These are phyloP conservation scores for Glyptemys insculpta DNA, from an alignment of 2,797 vertebrate species.

Conservation along the genomic window DNA sequence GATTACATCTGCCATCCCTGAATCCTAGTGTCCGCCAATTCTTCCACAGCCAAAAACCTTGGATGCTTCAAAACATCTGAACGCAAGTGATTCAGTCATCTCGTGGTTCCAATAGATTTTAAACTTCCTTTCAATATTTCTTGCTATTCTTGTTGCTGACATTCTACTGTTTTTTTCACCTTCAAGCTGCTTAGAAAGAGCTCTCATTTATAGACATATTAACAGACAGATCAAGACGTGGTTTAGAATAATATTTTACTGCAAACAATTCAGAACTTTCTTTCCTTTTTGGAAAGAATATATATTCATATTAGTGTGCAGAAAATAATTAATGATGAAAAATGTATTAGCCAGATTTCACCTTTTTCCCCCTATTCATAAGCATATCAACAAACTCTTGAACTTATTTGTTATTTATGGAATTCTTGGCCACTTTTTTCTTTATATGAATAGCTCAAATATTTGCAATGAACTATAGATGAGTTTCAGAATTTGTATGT, in stretches of 20 bases:
- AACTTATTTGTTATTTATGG: background rate
- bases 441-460: conserved; percentile 18
- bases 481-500: background rate
- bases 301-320: background rate
- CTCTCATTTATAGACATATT: background rate
- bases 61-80: conserved; percentile 7
- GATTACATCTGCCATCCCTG: background rate
- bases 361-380: conserved; percentile 13
- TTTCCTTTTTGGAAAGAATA: conserved; percentile 2
- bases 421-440: conserved; percentile 8
- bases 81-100: conserved; percentile 15
- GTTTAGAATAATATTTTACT: conserved; percentile 10
- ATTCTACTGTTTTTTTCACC: background rate
- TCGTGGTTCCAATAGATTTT: background rate
- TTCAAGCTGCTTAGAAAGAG: background rate
- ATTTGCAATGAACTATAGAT: background rate
- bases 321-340: background rate
- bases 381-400: background rate
- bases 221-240: background rate
- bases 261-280: background rate
- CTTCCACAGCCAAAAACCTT: conserved; percentile 3
- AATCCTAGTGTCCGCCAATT: background rate
- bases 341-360: conserved; percentile 21
- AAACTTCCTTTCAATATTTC: background rate
- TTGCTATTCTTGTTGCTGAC: background rate